Percentiles rank a stretch among this genome's conserved stretches.
These are phyloP conservation scores for Andrena fulva DNA, from an alignment of 2,888 invertebrate species.

Conservation along the genomic window DNA sequence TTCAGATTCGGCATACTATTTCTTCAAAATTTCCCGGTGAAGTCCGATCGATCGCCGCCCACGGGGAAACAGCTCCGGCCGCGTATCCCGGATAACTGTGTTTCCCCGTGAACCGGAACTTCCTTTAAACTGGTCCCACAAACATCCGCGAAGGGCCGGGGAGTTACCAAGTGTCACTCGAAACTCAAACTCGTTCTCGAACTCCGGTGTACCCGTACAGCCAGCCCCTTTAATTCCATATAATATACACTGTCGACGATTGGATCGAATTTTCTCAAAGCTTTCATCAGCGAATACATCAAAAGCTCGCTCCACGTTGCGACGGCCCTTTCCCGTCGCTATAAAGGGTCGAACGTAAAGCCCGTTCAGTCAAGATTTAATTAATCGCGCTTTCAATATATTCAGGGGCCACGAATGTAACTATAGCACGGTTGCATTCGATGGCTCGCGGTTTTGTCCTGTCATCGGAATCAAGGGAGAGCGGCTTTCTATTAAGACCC, in stretches of 20 bases:
- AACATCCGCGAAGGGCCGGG: constrained; percentile 50
- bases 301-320: constrained; percentile 5
- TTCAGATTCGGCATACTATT: background rate
- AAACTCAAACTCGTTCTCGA: constrained; percentile 49
- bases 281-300: constrained; percentile 13
- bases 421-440: background rate
- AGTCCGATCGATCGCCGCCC: background rate
- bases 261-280: constrained; percentile 44
- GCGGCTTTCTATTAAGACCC: background rate
- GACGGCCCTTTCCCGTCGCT: constrained; percentile 1
- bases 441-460: too few relatives aligned
- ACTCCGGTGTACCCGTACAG: constrained; percentile 3
- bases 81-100: constrained; percentile 16
- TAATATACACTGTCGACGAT: constrained; percentile 22
- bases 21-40: background rate
- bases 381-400: constrained; percentile 22
- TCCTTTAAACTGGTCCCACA: constrained; percentile 41
- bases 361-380: constrained; percentile 25
- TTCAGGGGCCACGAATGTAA: background rate
- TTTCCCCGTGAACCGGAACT: constrained; percentile 47
- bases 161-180: constrained; percentile 62
- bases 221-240: constrained; percentile 34
- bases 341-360: constrained; percentile 20
- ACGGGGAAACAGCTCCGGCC: background rate
- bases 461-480: too few relatives aligned